Percentiles rank a stretch among this genome's conserved stretches.
Conservation (phyloP, 2,888 invertebrate genomes). For the Capitulum mitella region DNA sequence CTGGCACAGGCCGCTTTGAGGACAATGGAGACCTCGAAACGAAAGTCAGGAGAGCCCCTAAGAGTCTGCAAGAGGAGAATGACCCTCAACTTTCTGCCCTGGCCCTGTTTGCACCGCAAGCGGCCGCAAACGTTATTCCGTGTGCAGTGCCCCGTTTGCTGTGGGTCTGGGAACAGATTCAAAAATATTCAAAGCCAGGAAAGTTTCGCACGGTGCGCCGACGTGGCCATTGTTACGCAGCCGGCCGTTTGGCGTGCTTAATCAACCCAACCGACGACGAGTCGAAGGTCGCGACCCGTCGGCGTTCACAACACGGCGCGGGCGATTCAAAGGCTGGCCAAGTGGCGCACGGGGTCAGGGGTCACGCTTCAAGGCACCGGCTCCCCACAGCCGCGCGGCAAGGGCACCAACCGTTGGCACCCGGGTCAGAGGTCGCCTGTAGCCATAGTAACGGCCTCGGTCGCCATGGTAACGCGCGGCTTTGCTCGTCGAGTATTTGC, state of each 20-base stretch:
- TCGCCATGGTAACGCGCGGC: neutral
- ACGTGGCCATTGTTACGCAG: neutral
- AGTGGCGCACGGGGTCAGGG: neutral
- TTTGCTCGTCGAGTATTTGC: neutral
- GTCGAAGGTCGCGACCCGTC: neutral
- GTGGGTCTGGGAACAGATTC: neutral
- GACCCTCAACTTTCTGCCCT: neutral
- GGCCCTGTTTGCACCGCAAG: neutral
- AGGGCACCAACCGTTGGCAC: conserved; percentile 7
- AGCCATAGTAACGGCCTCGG: neutral
- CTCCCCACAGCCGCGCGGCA: neutral
- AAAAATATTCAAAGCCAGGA: conserved; percentile 11
- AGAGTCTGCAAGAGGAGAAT: too few relatives aligned
- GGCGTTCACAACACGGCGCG: neutral
- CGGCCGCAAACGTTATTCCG: too few relatives aligned
- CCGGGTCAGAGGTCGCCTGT: conserved; percentile 1
- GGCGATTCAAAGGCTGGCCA: neutral
- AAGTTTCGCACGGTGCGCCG: neutral
- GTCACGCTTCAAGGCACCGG: neutral
- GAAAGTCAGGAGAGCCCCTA: too few relatives aligned
- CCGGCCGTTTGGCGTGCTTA: neutral
- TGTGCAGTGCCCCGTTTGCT: neutral
- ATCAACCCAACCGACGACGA: neutral
- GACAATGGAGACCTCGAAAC: too few relatives aligned
- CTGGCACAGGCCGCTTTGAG: too few relatives aligned